phyloP scores from a whole-genome alignment of 2,888 invertebrate species.

The Zaprionus obscuricornis region DNA sequence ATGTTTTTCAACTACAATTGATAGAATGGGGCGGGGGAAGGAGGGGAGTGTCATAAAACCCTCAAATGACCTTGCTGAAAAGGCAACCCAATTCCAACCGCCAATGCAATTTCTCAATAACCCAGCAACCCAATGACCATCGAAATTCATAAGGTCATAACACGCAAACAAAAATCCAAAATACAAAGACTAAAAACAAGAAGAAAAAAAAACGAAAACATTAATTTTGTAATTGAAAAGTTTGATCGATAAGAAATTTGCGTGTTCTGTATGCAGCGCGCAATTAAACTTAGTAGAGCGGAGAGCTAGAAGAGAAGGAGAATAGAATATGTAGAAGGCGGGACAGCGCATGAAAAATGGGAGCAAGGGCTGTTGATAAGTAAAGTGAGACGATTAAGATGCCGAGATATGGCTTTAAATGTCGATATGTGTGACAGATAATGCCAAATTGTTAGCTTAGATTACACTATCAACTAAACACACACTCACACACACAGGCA shows the following conservation, averaged over 20 bases:
- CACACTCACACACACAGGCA: background rate
- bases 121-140: constrained; percentile 41
- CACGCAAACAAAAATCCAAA: constrained; percentile 57
- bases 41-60: no score
- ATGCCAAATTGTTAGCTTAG: constrained; percentile 22
- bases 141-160: constrained; percentile 50
- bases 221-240: constrained; percentile 53
- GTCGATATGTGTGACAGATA: constrained; percentile 23
- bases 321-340: background rate
- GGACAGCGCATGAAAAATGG: constrained; percentile 10
- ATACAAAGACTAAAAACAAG: constrained; percentile 11
- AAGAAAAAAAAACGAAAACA: constrained; percentile 5
- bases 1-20: no score
- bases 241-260: constrained; percentile 76
- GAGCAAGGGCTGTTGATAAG: constrained; percentile 49
- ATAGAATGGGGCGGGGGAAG: no score
- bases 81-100: constrained; percentile 41
- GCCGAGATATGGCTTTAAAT: constrained; percentile 37
- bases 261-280: constrained; percentile 40
- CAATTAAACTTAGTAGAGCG: no score
- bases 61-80: constrained; percentile 61
- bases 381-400: constrained; percentile 26
- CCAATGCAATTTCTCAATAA: constrained; percentile 61
- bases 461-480: constrained; percentile 41
- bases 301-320: background rate